Base-by-base conservation (phyloP, 2,797 vertebrate genomes). In the Syngnathus acus region DNA sequence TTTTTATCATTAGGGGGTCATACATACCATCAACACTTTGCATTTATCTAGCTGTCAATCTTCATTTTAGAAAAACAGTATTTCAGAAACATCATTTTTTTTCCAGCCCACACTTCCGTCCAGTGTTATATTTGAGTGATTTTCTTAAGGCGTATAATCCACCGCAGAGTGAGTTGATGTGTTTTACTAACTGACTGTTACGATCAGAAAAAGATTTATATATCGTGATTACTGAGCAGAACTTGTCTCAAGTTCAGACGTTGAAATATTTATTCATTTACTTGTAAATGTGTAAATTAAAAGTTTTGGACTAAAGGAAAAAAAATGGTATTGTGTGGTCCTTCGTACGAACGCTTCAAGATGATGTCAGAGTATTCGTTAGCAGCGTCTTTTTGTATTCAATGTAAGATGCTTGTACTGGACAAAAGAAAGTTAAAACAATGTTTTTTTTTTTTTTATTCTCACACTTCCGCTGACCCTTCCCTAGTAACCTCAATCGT, bases 281-380 rank as follows among this genome's bases (percentile, higher is more conserved):
- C 60, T 62, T 62, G 60, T 62, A 62, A 62, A 62, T 62, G 40
- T 62, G 60, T 62, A 62, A 45, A 62, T 43, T 26, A 62, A 62
- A 62, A 45, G 13, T 16, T 45, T 62, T 62, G 26, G n/a, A 62
- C 60, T 0, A 48, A 48, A 16, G 6, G 5, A n/a, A 21, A 50
- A 32, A 32, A 26, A 32, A 26, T 26, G 26, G 26, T 26, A 26
- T 26, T 26, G 53, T 32, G 11, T 32, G 5, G 10, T 55, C 11
- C 23, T 26, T 55, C 23, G 23, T 23, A 10, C 19, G 23, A 26
- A 26, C 10, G 2, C 54, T 32, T 32, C 21, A 32, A 32, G 19
- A 7, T 50, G 47, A 50, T 2, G 47, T 50, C 47, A 50, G 17
- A 50, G 7, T 48, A 14, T 6, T 48, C 5, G 16, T 48, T 48